Conservation (phyloP, 2,113 vertebrate genomes). For the Pelodiscus sinensis region DNA sequence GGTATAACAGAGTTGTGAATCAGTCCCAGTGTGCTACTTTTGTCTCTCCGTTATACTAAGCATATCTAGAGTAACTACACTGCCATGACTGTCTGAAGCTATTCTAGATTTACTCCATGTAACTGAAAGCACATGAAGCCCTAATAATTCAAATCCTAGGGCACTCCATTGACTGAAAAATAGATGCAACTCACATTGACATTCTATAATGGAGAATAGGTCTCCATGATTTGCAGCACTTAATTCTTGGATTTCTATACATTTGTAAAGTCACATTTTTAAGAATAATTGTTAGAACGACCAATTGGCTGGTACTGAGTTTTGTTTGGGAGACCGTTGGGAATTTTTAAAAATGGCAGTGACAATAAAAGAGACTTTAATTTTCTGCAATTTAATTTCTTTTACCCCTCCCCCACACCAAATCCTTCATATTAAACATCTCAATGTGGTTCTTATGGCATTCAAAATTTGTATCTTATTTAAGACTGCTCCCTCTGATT, state of each 20-base stretch:
- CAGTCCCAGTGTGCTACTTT: not conserved
- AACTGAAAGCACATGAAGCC: slow-evolving; percentile 26
- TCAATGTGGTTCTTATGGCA: slow-evolving; percentile 66
- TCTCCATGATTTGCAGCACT: slow-evolving; percentile 60
- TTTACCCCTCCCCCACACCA: slow-evolving; percentile 15
- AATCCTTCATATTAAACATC: slow-evolving; percentile 73
- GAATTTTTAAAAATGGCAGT: slow-evolving; percentile 24
- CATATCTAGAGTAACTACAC: not conserved
- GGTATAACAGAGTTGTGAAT: not conserved
- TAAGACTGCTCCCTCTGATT: not conserved
- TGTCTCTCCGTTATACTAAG: slow-evolving; percentile 3
- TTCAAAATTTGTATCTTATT: slow-evolving; percentile 71
- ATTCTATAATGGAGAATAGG: not conserved
- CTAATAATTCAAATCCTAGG: not conserved
- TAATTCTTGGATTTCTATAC: slow-evolving; percentile 63
- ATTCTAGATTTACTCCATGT: not conserved
- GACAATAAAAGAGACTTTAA: not conserved
- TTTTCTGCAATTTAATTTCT: not conserved
- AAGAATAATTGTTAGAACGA: slow-evolving; percentile 69
- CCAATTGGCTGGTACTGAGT: not conserved
- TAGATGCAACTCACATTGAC: not conserved
- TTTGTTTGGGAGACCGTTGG: slow-evolving; percentile 49
- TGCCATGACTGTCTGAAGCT: not conserved
- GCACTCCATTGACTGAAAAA: not conserved
- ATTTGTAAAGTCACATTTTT: slow-evolving; percentile 57